Evolutionary conservation across 2,113 vertebrate genomes (phyloP), one percentile per base, ranked within the genome.

Genomic region (Planiliza haematocheilus): DNA sequence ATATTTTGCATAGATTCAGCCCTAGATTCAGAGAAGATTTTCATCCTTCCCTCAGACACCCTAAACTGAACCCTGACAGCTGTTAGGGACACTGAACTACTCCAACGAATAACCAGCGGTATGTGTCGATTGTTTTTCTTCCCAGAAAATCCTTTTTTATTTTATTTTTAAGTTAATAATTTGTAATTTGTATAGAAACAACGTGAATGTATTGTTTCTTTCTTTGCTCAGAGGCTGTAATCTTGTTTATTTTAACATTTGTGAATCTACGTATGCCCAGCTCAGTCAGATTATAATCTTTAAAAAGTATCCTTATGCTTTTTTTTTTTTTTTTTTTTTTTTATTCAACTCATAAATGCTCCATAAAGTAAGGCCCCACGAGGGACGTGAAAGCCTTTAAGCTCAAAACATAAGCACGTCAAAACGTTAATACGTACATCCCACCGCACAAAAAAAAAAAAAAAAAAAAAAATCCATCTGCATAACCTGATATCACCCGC

Each of bases 401-500:
- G 56, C 37, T 5, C 65, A 82, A 85, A 87, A 68, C 24, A 56
- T 10, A 5, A 53, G n/a, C 53, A 42, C 34, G 14, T 34, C 1
- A 57, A 70, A 48, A 43, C n/a, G 62, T 42, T 14, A 50, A 17
- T 57, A 36, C 56, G 41, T 66, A 36, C 20, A 39, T n/a, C n/a
- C n/a, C n/a, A n/a, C n/a, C n/a, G n/a, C n/a, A n/a, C n/a, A n/a
- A 18, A 16, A 52, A 70, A 30, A 42, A 21, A 52, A 10, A 30
- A 58, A 39, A n/a, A 5, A 30, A 30, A 30, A 30, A 70, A 68
- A 70, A 80, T 53, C 64, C 81, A 76, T 67, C 52, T 76, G 79
- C 37, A 58, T 77, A 85, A 83, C 82, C 83, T 53, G 56, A 65
- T 55, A 55, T 66, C 51, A 43, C 39, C 73, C 58, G 70, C 57